Conservation (phyloP, 2,888 invertebrate species). For the Geophilus truncorum region DNA sequence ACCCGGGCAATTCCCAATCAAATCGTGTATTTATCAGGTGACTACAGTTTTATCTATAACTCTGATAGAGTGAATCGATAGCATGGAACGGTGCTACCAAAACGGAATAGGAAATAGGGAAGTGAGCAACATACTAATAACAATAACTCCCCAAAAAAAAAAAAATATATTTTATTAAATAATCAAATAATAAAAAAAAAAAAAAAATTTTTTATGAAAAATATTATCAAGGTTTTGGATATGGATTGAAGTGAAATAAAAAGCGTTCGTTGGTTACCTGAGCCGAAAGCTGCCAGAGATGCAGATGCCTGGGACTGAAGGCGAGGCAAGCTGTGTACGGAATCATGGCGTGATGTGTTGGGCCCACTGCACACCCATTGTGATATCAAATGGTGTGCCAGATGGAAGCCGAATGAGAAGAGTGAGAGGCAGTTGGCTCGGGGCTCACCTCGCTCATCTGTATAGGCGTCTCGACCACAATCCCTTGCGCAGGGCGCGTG, state of each 20-base stretch:
- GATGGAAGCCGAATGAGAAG: not conserved
- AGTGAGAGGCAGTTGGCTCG: not conserved
- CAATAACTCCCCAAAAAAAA: not conserved
- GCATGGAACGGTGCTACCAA: not conserved
- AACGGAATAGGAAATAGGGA: not conserved
- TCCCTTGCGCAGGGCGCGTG: not conserved
- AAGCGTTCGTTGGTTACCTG: not conserved
- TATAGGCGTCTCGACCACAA: slow-evolving; percentile 2
- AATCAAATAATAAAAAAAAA: not conserved
- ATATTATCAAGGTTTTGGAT: too few relatives aligned
- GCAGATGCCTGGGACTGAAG: not conserved
- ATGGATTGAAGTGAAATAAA: too few relatives aligned
- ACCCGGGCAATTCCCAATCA: not conserved
- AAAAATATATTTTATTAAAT: not conserved
- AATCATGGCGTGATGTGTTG: not conserved
- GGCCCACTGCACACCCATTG: not conserved
- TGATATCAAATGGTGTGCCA: not conserved
- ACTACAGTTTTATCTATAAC: slow-evolving; percentile 8
- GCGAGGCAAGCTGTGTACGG: slow-evolving; percentile 9
- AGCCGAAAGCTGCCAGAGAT: not conserved
- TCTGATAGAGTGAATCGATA: not conserved
- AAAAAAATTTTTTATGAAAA: not conserved
- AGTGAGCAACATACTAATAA: not conserved
- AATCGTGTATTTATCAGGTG: not conserved
- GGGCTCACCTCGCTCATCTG: not conserved